Percentiles rank a stretch among this genome's conserved stretches.
These are phyloP conservation scores for Cataglyphis hispanica DNA, from an alignment of 1,140 invertebrate genomes.

Conservation along the genomic window DNA sequence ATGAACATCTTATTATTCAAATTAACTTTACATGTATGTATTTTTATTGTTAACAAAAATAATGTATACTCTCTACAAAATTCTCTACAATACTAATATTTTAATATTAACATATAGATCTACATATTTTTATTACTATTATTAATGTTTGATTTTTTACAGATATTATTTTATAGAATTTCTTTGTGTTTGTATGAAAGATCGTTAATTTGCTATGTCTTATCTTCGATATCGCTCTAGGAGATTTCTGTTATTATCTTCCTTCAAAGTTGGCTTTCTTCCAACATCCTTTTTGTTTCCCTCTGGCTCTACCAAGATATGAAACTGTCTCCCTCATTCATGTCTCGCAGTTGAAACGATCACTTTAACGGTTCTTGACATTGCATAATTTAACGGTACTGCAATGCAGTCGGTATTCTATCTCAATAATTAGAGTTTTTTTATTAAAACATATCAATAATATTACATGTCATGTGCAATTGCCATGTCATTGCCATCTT, in stretches of 20 bases:
- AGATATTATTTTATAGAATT: not conserved
- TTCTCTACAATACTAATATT: not conserved
- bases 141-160: not conserved
- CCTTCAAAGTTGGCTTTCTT: not conserved
- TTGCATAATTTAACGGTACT: slow-evolving; percentile 22
- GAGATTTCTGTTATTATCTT: not conserved
- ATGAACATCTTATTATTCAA: not conserved
- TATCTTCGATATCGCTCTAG: slow-evolving; percentile 4
- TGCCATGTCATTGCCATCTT: not conserved
- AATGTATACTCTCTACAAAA: not conserved
- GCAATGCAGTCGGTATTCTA: not conserved
- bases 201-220: not conserved
- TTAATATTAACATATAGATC: not conserved
- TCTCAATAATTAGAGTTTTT: slow-evolving; percentile 16
- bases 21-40: not conserved
- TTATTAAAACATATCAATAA: slow-evolving; percentile 22
- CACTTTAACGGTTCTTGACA: slow-evolving; percentile 35
- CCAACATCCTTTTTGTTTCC: not conserved
- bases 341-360: not conserved
- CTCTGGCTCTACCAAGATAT: not conserved
- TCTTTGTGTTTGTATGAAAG: not conserved
- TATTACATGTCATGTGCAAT: not conserved
- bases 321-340: not conserved
- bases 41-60: not conserved
- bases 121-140: not conserved